Percentiles rank a stretch among this genome's conserved stretches.
These are phyloP conservation scores for Setophaga petechia DNA, from an alignment of 2,113 vertebrate species.

Conservation along the genomic window DNA sequence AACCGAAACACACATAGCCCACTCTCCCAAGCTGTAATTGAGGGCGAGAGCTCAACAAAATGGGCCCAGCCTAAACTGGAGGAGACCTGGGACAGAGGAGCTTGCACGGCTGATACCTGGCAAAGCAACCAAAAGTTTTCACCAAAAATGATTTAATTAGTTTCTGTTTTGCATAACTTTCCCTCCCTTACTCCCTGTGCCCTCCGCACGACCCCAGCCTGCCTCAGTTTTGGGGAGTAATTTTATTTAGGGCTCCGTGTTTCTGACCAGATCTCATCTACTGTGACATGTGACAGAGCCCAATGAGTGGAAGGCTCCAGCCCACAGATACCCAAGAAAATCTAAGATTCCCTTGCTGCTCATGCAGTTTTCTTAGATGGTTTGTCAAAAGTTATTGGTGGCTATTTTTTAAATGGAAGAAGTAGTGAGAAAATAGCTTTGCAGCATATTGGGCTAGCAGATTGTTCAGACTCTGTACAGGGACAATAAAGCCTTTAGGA, in stretches of 20 bases:
- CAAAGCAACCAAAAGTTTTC: not conserved
- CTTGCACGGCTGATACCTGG: not conserved
- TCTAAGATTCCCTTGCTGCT: not conserved
- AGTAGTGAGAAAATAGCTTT: slow-evolving; percentile 49
- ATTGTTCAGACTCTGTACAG: slow-evolving; percentile 43
- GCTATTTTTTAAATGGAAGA: slow-evolving; percentile 48
- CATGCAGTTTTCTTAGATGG: not conserved
- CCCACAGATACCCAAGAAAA: not conserved
- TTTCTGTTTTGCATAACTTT: not conserved
- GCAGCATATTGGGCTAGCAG: slow-evolving; percentile 51
- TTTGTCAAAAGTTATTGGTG: slow-evolving; percentile 39
- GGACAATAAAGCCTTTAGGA: slow-evolving; percentile 49
- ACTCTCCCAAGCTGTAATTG: accelerated
- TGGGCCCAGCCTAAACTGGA: not conserved
- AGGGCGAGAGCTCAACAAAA: not conserved
- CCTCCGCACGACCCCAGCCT: not conserved
- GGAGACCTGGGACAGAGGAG: not conserved
- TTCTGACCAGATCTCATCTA: not conserved
- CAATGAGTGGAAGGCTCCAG: not conserved
- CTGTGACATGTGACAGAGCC: not conserved
- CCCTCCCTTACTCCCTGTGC: not conserved
- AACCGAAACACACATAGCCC: accelerated
- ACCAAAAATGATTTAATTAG: not conserved
- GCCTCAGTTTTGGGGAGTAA: not conserved
- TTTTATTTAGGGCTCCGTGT: not conserved